phyloP scores from a whole-genome alignment of 2,113 vertebrate genomes.

The Holacanthus passer region DNA sequence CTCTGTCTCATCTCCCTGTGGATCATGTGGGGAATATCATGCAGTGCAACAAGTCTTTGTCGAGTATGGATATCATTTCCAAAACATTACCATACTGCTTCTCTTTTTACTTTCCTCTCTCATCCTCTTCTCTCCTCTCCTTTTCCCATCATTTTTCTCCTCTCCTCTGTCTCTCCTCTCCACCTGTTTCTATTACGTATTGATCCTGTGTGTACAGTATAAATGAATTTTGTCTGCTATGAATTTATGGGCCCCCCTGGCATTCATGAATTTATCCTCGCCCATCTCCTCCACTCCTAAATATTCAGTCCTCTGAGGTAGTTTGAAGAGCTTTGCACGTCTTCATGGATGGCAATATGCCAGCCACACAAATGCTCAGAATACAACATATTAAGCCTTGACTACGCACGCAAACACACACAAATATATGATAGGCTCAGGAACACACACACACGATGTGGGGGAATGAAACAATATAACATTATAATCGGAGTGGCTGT shows the following conservation, averaged over 20 bases:
- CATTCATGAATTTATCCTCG: slow-evolving; percentile 53
- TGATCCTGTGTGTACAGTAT: slow-evolving; percentile 60
- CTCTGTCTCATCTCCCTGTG: neutral
- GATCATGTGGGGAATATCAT: neutral
- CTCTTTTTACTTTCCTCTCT: neutral
- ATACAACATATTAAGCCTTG: slow-evolving; percentile 47
- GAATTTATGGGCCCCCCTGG: slow-evolving; percentile 62
- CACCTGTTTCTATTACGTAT: slow-evolving; percentile 52
- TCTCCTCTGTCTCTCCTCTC: neutral
- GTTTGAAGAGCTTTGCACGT: slow-evolving; percentile 47
- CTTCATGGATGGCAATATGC: slow-evolving; percentile 46
- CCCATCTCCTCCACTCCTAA: slow-evolving; percentile 51
- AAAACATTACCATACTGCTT: neutral
- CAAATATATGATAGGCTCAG: neutral
- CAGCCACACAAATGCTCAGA: slow-evolving; percentile 48
- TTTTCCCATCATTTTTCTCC: neutral
- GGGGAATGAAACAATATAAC: slow-evolving; percentile 64
- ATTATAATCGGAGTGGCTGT: slow-evolving; percentile 62
- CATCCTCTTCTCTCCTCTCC: neutral
- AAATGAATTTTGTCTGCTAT: slow-evolving; percentile 59
- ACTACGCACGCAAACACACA: slow-evolving; percentile 18
- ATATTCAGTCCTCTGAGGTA: slow-evolving; percentile 46
- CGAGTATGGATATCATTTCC: slow-evolving; percentile 17
- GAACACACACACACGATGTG: slow-evolving; percentile 15
- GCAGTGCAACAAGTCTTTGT: slow-evolving; percentile 11